Percentiles rank a stretch among this genome's conserved stretches.
Evolutionary conservation across 2,113 vertebrate species (phyloP).

Genomic region (Lonchura striata): DNA sequence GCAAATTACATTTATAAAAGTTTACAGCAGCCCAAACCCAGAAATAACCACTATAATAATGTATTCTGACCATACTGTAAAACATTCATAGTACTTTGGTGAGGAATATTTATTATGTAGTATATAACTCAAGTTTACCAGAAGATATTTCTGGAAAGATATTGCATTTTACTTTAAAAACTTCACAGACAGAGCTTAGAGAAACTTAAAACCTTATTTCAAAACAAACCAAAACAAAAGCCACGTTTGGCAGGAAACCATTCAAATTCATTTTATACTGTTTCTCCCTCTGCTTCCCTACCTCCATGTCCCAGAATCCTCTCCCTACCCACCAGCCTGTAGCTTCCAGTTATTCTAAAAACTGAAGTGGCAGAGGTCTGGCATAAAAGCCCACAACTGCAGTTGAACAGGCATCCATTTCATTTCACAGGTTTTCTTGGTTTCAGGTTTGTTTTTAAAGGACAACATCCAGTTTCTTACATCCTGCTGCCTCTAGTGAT

Average conservation of each 20-base stretch:
- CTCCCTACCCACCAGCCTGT: neutral
- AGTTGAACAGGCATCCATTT: neutral
- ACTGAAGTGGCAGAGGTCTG: neutral
- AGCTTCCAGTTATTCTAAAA: neutral
- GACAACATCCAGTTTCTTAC: neutral
- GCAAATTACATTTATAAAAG: neutral
- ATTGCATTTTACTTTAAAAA: neutral
- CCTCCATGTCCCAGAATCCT: rapidly evolving
- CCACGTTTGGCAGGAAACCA: neutral
- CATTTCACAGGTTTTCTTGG: neutral
- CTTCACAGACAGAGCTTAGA: neutral
- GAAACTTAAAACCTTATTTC: neutral
- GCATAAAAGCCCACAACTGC: rapidly evolving
- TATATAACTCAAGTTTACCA: neutral
- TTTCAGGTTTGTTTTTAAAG: neutral
- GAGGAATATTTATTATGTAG: neutral
- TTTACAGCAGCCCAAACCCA: neutral
- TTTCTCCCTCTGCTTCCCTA: neutral
- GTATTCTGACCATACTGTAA: neutral
- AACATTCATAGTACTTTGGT: neutral
- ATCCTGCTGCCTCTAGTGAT: neutral
- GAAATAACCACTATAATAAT: neutral
- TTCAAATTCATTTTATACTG: neutral
- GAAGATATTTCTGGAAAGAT: neutral
- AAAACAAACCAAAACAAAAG: neutral